Evolutionary conservation across 2,113 vertebrate species (phyloP), one percentile per base, ranked within the genome.

Genomic region (Pimephales promelas): DNA sequence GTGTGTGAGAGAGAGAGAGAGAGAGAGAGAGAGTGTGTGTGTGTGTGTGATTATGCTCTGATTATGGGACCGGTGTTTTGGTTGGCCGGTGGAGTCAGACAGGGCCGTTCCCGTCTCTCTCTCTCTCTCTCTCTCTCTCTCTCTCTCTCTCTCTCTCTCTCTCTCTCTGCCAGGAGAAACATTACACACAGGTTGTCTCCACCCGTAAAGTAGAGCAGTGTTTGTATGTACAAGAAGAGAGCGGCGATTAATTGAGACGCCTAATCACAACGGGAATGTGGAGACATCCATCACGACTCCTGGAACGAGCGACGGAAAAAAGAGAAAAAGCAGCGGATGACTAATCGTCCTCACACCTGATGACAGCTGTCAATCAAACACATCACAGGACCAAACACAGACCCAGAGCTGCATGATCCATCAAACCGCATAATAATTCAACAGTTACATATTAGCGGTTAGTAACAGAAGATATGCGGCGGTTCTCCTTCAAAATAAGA

Each of bases 111-210:
- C 31, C 18, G 9, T 68, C 64, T 68, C 64, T 28, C 43, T 73
- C 22, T 45, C 68, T 71, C 70, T 47, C 36, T 3, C 0, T 72
- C 40, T 72, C 70, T 73, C 43, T 47, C 40, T 36, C 36, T 78
- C 87, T 90, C 86, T 40, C 7, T 9, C 36, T 40, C 36, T 40
- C 40, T 40, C 36, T 40, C 7, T 40, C 40, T 9, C 40, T 40
- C 8, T 40, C 13, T 28, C 28, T 66, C 85, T 92, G 94, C 96
- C 95, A 96, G 96, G 85, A 93, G 88, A 93, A 96, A 95, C 94
- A 93, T 90, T 92, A 93, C 88, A 8, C 79, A 90, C 76, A 83
- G 70, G 87, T 84, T n/a, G n/a, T n/a, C n/a, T 90, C 71, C 86
- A 11, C 64, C n/a, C 20, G 10, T 85, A 68, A 83, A 47, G 83